A percentile compares a stretch with the other conserved stretches of the same genome.
Evolutionary conservation across 2,113 vertebrate genomes (phyloP).

Genomic region (Seriola quinqueradiata): DNA sequence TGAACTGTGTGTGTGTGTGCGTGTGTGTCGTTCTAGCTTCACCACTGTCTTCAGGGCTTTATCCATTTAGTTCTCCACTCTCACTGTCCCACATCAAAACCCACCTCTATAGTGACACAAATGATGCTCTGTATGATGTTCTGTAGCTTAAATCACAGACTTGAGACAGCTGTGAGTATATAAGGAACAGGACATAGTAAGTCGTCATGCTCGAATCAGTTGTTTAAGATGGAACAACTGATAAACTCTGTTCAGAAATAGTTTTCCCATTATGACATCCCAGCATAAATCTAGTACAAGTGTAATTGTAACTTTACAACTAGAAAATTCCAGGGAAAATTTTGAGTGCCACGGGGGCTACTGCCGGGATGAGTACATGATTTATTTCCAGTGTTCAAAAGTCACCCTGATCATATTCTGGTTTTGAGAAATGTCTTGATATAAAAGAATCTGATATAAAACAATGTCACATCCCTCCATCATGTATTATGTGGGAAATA

Average conservation of each 20-base stretch:
- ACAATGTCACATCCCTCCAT: too few relatives aligned
- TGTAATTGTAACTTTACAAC: not conserved
- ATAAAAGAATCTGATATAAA: too few relatives aligned
- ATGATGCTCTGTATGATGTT: constrained; percentile 49
- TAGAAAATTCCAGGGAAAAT: too few relatives aligned
- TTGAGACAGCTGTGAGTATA: not conserved
- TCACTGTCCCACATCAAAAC: constrained; percentile 49
- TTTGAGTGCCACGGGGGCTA: too few relatives aligned
- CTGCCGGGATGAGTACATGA: too few relatives aligned
- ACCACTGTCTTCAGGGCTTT: constrained; percentile 54
- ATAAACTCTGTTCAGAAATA: not conserved
- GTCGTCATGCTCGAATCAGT: not conserved
- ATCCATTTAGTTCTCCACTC: constrained; percentile 59
- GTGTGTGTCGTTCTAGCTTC: constrained; percentile 12
- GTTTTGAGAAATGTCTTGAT: too few relatives aligned
- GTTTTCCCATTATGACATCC: not conserved
- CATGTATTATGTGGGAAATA: too few relatives aligned
- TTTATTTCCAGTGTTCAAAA: too few relatives aligned
- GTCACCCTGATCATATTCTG: too few relatives aligned
- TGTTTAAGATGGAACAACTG: not conserved
- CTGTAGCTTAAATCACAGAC: not conserved
- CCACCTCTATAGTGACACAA: constrained; percentile 14
- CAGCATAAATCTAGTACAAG: not conserved
- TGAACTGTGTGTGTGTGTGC: not conserved
- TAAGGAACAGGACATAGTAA: not conserved